A percentile compares a stretch with the other conserved stretches of the same genome.
These are phyloP conservation scores for Varroa destructor DNA, from an alignment of 1,140 invertebrate genomes.

Conservation along the genomic window DNA sequence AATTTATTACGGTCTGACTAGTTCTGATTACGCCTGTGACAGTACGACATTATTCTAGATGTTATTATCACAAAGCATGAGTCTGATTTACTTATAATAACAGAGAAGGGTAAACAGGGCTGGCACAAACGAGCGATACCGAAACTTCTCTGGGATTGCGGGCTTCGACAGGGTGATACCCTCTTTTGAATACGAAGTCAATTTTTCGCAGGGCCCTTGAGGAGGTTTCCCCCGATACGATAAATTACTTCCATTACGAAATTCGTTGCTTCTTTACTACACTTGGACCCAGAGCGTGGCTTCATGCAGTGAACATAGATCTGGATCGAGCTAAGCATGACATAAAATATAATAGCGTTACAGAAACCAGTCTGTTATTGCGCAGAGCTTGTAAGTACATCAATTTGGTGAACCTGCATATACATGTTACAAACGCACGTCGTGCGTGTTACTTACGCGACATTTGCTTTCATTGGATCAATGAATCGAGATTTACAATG, in stretches of 20 bases:
- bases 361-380: too few species aligned
- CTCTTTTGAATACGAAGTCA: conserved; percentile 6
- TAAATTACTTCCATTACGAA: conserved; percentile 2
- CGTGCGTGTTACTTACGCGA: too few species aligned
- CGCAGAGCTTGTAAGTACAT: too few species aligned
- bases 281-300: neutral
- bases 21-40: too few species aligned
- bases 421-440: too few species aligned
- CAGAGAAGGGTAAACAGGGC: conserved; percentile 1
- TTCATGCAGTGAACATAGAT: neutral
- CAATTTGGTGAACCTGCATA: too few species aligned
- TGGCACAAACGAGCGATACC: conserved; percentile 11
- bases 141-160: neutral
- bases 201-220: conserved; percentile 7
- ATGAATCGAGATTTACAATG: too few species aligned
- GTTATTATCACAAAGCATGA: too few species aligned
- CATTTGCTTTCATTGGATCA: too few species aligned
- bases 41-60: too few species aligned
- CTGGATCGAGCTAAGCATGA: conserved; percentile 7
- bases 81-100: neutral
- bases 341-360: too few species aligned
- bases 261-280: neutral
- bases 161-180: conserved; percentile 4
- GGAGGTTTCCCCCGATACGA: conserved; percentile 8
- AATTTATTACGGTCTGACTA: too few species aligned